Percentiles rank a stretch among this genome's conserved stretches.
phyloP scores from a whole-genome alignment of 2,888 invertebrate genomes.

The Drosophila diplacantha region DNA sequence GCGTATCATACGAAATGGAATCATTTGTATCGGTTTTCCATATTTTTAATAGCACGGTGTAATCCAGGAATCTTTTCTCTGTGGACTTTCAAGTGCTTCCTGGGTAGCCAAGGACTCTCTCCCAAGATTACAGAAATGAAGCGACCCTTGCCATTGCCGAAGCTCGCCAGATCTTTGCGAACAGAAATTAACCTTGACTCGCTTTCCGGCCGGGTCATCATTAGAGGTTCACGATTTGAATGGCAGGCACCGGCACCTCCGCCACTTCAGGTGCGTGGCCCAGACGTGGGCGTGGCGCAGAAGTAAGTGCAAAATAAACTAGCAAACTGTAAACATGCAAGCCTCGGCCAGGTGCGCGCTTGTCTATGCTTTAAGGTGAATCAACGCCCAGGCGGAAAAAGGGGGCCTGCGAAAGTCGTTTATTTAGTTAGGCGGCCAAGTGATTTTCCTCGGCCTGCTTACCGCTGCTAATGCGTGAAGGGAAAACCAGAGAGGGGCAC shows the following conservation, averaged over 20 bases:
- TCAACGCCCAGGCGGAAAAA: conserved; percentile 9
- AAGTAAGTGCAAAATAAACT: conserved; percentile 46
- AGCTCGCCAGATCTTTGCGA: conserved; percentile 13
- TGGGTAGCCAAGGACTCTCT: conserved; percentile 25
- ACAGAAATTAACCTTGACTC: conserved; percentile 21
- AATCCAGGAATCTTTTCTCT: background rate
- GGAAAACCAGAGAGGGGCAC: conserved; percentile 17
- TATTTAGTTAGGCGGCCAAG: conserved; percentile 42
- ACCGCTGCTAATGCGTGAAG: conserved; percentile 51
- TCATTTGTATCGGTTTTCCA: background rate
- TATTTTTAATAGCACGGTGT: background rate
- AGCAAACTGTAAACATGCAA: conserved; percentile 57
- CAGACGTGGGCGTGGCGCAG: conserved; percentile 10
- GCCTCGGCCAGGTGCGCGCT: conserved; percentile 22
- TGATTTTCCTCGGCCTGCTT: conserved; percentile 47
- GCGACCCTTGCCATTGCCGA: conserved; percentile 9
- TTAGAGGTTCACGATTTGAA: conserved; percentile 13
- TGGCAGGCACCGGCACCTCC: conserved; percentile 3
- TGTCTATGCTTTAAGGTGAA: conserved; percentile 27
- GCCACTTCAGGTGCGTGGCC: conserved; percentile 11
- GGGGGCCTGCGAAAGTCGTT: conserved; percentile 24
- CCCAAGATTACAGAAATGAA: conserved; percentile 20
- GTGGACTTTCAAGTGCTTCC: conserved; percentile 1
- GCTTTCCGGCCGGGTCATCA: background rate
- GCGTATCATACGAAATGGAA: no score